These are phyloP conservation scores for Nerophis ophidion DNA, from an alignment of 2,113 vertebrate species.

Conservation along the genomic window DNA sequence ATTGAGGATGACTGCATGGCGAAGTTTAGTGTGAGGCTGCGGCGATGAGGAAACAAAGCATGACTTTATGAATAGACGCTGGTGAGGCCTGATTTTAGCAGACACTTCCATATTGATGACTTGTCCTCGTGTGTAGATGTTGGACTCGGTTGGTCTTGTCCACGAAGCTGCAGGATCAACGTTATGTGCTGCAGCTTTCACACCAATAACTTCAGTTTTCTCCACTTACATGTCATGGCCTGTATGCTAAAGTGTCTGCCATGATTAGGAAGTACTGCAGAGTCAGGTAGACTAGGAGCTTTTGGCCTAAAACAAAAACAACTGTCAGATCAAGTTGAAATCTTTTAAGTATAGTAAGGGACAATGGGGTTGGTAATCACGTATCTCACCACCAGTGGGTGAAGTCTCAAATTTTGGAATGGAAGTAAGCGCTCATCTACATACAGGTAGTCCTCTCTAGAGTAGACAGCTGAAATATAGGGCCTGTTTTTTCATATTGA, in stretches of 20 bases:
- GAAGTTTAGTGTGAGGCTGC: constrained; percentile 30
- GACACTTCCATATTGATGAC: constrained; percentile 51
- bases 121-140: constrained; percentile 47
- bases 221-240: constrained; percentile 55
- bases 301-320: constrained; percentile 17
- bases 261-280: neutral
- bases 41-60: constrained; percentile 50
- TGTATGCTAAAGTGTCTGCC: constrained; percentile 28
- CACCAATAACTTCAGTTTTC: accelerated
- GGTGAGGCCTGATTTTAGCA: constrained; percentile 11
- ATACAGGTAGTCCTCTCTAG: too few species aligned
- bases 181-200: neutral
- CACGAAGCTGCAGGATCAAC: constrained; percentile 44
- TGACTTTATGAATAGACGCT: constrained; percentile 57
- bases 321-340: too few species aligned
- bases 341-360: too few species aligned
- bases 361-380: too few species aligned
- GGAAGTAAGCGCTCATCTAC: too few species aligned
- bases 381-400: too few species aligned
- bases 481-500: too few species aligned
- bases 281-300: neutral
- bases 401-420: too few species aligned
- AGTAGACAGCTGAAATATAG: too few species aligned
- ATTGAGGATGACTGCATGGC: constrained; percentile 48
- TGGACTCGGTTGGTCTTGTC: constrained; percentile 32